These are phyloP conservation scores for Pogonocichla stellata DNA, from an alignment of 2,113 vertebrate species.

Conservation along the genomic window DNA sequence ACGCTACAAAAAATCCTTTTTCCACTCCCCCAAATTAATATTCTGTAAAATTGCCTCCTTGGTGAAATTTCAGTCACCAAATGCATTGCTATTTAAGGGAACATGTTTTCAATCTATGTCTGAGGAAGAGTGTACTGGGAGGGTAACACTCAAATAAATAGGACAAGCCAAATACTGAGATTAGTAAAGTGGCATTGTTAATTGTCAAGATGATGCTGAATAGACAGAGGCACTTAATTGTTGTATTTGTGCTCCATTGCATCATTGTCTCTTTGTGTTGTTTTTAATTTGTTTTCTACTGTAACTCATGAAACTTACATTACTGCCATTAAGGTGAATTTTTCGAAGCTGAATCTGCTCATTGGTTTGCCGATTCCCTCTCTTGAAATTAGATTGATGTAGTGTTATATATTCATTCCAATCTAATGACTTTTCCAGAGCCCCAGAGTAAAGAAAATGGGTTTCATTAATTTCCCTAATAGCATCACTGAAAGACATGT, in stretches of 20 bases:
- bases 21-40: background rate
- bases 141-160: conserved; percentile 20
- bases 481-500: conserved; percentile 66
- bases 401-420: conserved; percentile 68
- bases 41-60: background rate
- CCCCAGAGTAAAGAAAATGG: conserved; percentile 67
- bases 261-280: conserved; percentile 58
- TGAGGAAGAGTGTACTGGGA: background rate
- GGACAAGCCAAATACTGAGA: background rate
- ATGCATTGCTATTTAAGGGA: background rate
- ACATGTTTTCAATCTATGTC: background rate
- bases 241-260: conserved; percentile 49
- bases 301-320: conserved; percentile 64
- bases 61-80: conserved; percentile 14
- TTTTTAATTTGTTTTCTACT: conserved; percentile 70
- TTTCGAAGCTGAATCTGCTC: conserved; percentile 58
- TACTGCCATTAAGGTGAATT: conserved; percentile 66
- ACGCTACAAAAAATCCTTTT: background rate
- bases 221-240: conserved; percentile 40
- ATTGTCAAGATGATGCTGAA: conserved; percentile 58
- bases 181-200: conserved; percentile 46
- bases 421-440: conserved; percentile 70
- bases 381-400: conserved; percentile 73
- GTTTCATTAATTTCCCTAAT: conserved; percentile 74
- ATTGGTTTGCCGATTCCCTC: conserved; percentile 59